phyloP scores from a whole-genome alignment of 1,140 invertebrate species.

The Lepidotrigona ventralis region DNA sequence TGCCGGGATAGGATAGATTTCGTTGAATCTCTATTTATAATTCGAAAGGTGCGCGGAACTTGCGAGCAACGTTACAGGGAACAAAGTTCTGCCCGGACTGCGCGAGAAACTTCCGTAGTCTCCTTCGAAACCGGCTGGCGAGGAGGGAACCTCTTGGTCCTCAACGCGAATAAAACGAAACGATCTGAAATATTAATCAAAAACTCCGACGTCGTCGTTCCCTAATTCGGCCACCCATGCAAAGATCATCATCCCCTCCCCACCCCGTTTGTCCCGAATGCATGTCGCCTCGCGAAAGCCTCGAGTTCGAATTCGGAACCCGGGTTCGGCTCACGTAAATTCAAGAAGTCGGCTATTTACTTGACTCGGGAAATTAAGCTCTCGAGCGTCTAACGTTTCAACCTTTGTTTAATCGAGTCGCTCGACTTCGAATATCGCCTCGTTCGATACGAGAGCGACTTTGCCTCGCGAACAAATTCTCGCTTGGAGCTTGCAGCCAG shows the following conservation, averaged over 20 bases:
- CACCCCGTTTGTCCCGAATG: no score
- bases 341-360: background rate
- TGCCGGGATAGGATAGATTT: background rate
- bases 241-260: background rate
- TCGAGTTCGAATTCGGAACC: background rate
- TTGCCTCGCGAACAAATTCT: background rate
- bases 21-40: conserved; percentile 42
- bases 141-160: background rate
- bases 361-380: background rate
- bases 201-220: background rate
- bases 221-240: background rate
- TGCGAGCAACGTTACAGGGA: background rate
- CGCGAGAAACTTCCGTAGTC: conserved; percentile 5
- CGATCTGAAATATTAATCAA: conserved; percentile 35
- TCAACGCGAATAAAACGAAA: conserved; percentile 7
- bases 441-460: background rate
- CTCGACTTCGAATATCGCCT: background rate
- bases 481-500: no score
- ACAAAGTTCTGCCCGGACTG: conserved; percentile 28
- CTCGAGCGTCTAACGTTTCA: no score
- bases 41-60: conserved; percentile 2
- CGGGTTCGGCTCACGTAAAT: background rate
- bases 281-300: no score
- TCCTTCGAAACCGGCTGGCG: background rate
- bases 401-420: background rate